Conservation (phyloP, 2,888 invertebrate species). For the Amblyjoppa fuscipennis region DNA sequence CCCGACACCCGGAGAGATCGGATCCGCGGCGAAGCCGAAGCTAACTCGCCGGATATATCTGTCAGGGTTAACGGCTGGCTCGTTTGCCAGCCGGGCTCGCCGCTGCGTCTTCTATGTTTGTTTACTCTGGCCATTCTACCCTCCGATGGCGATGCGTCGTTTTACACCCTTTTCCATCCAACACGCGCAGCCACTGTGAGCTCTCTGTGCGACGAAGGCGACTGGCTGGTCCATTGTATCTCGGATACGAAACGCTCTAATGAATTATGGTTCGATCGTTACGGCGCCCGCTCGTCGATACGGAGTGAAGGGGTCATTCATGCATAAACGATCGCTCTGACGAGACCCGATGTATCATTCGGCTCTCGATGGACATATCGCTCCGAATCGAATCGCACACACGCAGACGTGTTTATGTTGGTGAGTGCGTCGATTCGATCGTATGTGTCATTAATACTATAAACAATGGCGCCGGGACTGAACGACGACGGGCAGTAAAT, state of each 20-base stretch:
- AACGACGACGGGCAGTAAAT: slow-evolving; percentile 12
- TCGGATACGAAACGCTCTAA: slow-evolving; percentile 32
- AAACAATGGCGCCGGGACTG: slow-evolving; percentile 51
- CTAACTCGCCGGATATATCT: slow-evolving; percentile 66
- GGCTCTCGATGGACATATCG: slow-evolving; percentile 29
- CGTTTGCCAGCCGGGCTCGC: slow-evolving; percentile 34
- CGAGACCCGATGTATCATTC: slow-evolving; percentile 62
- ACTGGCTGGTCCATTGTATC: slow-evolving; percentile 23
- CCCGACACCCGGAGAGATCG: slow-evolving; percentile 59
- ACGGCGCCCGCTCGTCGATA: not conserved
- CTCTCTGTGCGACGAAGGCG: not conserved
- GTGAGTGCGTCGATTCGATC: slow-evolving; percentile 33
- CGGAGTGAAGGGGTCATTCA: slow-evolving; percentile 58
- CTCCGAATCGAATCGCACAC: slow-evolving; percentile 20
- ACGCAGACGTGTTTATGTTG: slow-evolving; percentile 33
- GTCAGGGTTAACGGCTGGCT: slow-evolving; percentile 65
- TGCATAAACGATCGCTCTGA: slow-evolving; percentile 57
- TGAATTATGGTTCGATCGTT: slow-evolving; percentile 62
- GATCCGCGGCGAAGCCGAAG: slow-evolving; percentile 46
- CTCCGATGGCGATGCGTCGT: not conserved
- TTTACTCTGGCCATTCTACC: slow-evolving; percentile 39
- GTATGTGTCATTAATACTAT: slow-evolving; percentile 53
- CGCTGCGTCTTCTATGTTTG: slow-evolving; percentile 54
- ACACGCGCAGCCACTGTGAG: not conserved
- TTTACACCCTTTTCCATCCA: not conserved